Conservation (phyloP, 2,888 invertebrate genomes). For the Proisotoma minuta region DNA sequence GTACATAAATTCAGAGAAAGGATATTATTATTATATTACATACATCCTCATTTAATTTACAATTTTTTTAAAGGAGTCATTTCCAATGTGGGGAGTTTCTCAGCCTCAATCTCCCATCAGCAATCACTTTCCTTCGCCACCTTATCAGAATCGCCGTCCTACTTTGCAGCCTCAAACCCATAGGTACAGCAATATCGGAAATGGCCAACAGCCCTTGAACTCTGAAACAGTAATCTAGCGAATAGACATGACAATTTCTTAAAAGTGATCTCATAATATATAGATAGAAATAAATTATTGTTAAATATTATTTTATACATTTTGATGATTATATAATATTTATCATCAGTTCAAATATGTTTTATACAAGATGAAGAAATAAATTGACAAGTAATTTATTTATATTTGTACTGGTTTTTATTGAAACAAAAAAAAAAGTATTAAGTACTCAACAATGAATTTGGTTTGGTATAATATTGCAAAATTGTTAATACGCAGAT, state of each 20-base stretch:
- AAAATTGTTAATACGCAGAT: too few relatives aligned
- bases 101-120: conserved; percentile 43
- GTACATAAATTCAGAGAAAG: too few relatives aligned
- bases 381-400: too few relatives aligned
- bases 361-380: too few relatives aligned
- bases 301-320: too few relatives aligned
- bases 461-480: too few relatives aligned
- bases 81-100: conserved; percentile 46
- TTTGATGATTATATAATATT: too few relatives aligned
- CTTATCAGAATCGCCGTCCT: conserved; percentile 29
- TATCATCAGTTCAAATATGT: too few relatives aligned
- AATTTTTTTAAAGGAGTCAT: conserved; percentile 40
- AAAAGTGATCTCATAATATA: conserved; percentile 2
- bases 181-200: not conserved
- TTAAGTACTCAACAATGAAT: too few relatives aligned
- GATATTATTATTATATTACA: not conserved
- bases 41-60: not conserved
- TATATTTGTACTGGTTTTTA: too few relatives aligned
- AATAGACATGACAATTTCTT: not conserved
- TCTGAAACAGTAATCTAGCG: conserved; percentile 46
- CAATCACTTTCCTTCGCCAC: conserved; percentile 32
- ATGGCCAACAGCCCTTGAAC: conserved; percentile 37
- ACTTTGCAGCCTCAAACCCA: conserved; percentile 14
- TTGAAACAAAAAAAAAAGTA: too few relatives aligned
- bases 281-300: too few relatives aligned